Conservation (phyloP, 2,888 invertebrate genomes). For the Ganaspis brasiliensis region DNA sequence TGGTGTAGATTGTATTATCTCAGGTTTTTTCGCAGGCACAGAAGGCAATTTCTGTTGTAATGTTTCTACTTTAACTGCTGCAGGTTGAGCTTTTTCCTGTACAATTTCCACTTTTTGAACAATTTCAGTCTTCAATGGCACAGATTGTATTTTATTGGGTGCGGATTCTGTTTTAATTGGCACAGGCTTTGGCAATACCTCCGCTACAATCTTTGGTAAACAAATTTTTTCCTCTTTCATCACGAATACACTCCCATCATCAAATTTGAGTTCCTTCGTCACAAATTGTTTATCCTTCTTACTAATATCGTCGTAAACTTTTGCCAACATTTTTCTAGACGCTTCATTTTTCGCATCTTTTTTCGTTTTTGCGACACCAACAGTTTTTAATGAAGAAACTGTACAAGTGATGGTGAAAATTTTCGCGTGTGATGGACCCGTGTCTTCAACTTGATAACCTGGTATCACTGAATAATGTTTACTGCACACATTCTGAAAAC, state of each 20-base stretch:
- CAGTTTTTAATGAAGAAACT: constrained; percentile 82
- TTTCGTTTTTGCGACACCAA: constrained; percentile 84
- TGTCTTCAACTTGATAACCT: constrained; percentile 83
- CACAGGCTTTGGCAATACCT: too few species aligned
- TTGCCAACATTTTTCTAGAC: constrained; percentile 80
- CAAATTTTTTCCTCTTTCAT: not conserved
- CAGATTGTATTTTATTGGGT: too few species aligned
- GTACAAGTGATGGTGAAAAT: constrained; percentile 84
- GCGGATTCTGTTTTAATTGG: too few species aligned
- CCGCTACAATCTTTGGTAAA: too few species aligned
- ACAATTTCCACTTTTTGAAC: too few species aligned
- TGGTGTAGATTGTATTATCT: too few species aligned
- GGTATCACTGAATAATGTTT: constrained; percentile 72
- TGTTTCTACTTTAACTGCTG: too few species aligned
- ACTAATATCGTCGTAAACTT: constrained; percentile 66
- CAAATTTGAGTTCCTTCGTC: not conserved
- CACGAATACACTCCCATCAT: not conserved
- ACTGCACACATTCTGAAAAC: constrained; percentile 73
- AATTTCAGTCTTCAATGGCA: too few species aligned
- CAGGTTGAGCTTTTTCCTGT: too few species aligned
- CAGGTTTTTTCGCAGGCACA: too few species aligned
- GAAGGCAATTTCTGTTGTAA: too few species aligned
- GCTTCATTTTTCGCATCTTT: constrained; percentile 86
- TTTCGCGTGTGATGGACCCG: constrained; percentile 86
- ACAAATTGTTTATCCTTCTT: constrained; percentile 45